Evolutionary conservation across 2,888 invertebrate species (phyloP).

Genomic region (Drosophila putrida): DNA sequence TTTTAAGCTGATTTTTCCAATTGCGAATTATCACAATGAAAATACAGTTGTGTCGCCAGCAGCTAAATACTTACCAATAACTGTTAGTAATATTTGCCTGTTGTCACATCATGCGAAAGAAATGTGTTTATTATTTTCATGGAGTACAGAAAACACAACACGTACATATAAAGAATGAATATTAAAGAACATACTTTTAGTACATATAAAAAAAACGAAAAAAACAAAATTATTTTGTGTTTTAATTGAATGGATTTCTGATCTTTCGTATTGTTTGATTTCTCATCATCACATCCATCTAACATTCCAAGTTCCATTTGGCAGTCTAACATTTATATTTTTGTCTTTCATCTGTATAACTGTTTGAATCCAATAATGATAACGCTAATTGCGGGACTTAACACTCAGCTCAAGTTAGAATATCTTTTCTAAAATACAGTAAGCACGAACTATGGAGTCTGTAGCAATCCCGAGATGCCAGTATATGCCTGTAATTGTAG

Average conservation of each 20-base stretch:
- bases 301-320: constrained; percentile 17
- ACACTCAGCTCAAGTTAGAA: constrained; percentile 29
- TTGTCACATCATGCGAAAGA: constrained; percentile 15
- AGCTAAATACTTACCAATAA: constrained; percentile 41
- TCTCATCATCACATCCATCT: constrained; percentile 3
- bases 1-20: constrained; percentile 33
- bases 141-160: constrained; percentile 55
- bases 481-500: constrained; percentile 71
- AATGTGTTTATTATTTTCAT: constrained; percentile 54
- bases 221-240: constrained; percentile 64
- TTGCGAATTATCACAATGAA: constrained; percentile 33
- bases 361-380: constrained; percentile 3
- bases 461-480: constrained; percentile 63
- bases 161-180: constrained; percentile 42
- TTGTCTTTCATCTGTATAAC: neutral
- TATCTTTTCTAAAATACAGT: constrained; percentile 37
- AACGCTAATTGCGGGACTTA: constrained; percentile 20
- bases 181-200: constrained; percentile 57
- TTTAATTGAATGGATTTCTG: constrained; percentile 54
- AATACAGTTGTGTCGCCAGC: constrained; percentile 17
- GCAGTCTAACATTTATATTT: neutral
- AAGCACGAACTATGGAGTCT: constrained; percentile 33
- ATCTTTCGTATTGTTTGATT: constrained; percentile 3
- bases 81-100: constrained; percentile 38
- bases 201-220: constrained; percentile 50